Conservation (phyloP, 1,140 invertebrate species). For the Hyphantria cunea region DNA sequence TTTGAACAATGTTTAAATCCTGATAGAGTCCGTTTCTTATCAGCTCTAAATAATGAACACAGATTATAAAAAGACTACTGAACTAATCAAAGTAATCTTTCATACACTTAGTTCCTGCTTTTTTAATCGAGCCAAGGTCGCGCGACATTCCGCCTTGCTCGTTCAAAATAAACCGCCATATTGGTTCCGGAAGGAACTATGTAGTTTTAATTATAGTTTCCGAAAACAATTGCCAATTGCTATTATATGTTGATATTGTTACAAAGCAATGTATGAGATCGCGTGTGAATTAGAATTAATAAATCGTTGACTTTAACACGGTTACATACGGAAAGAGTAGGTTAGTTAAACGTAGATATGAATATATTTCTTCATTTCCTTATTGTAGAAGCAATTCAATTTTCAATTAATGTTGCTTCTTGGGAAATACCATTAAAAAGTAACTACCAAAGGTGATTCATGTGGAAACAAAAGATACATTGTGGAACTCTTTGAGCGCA, state of each 20-base stretch:
- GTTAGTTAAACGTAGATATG: not conserved
- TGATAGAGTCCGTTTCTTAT: slow-evolving; percentile 24
- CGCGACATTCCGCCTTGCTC: slow-evolving; percentile 20
- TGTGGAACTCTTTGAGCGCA: too few relatives aligned
- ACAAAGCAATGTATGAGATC: slow-evolving; percentile 12
- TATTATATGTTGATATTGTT: not conserved
- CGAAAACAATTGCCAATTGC: slow-evolving; percentile 20
- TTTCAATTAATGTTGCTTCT: not conserved
- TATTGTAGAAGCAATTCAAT: not conserved
- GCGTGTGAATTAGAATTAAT: slow-evolving; percentile 17
- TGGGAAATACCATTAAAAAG: too few relatives aligned
- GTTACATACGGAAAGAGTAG: not conserved
- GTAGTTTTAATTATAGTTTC: slow-evolving; percentile 9
- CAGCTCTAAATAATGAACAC: slow-evolving; percentile 14
- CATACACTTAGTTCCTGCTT: slow-evolving; percentile 20
- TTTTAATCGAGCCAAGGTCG: slow-evolving; percentile 26
- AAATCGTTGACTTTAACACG: slow-evolving; percentile 8
- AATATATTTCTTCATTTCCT: not conserved
- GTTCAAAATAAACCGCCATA: slow-evolving; percentile 8
- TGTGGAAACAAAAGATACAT: too few relatives aligned
- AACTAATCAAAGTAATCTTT: slow-evolving; percentile 27
- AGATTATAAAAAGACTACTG: slow-evolving; percentile 21
- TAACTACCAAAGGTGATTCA: too few relatives aligned
- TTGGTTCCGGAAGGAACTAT: slow-evolving; percentile 22
- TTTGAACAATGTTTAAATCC: slow-evolving; percentile 24